Evolutionary conservation across 1,140 invertebrate species (phyloP).

Genomic region (Hesperophylax magnus): DNA sequence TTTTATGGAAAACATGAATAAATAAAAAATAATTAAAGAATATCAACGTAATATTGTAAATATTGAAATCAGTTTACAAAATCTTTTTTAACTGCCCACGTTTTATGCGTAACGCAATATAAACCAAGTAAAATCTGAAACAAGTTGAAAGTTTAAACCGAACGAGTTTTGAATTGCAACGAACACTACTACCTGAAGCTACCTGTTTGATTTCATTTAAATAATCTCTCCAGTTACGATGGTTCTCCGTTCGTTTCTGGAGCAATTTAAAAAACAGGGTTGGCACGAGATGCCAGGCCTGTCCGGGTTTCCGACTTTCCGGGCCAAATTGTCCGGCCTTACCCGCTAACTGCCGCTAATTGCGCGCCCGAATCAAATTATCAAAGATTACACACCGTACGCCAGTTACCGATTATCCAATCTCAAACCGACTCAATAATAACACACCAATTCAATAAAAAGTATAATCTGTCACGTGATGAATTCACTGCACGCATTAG

Average conservation of each 20-base stretch:
- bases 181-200: too few relatives aligned
- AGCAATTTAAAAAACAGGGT: not conserved
- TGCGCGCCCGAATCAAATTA: constrained; percentile 40
- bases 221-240: too few relatives aligned
- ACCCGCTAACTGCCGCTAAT: constrained; percentile 34
- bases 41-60: too few relatives aligned
- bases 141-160: too few relatives aligned
- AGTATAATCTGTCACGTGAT: not conserved
- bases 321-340: not conserved
- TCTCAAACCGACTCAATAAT: constrained; percentile 24
- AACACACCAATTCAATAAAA: constrained; percentile 27
- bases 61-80: too few relatives aligned
- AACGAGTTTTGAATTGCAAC: too few relatives aligned
- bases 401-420: constrained; percentile 35
- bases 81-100: too few relatives aligned
- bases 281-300: not conserved
- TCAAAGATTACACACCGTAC: constrained; percentile 36
- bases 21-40: too few relatives aligned
- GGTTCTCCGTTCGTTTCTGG: not conserved
- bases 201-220: too few relatives aligned
- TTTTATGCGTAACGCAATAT: too few relatives aligned
- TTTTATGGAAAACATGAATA: too few relatives aligned
- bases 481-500: not conserved
- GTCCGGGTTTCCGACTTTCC: not conserved
- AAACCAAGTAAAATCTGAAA: too few relatives aligned